Base-by-base conservation (phyloP, 2,888 invertebrate genomes). In the Selenia dentaria region DNA sequence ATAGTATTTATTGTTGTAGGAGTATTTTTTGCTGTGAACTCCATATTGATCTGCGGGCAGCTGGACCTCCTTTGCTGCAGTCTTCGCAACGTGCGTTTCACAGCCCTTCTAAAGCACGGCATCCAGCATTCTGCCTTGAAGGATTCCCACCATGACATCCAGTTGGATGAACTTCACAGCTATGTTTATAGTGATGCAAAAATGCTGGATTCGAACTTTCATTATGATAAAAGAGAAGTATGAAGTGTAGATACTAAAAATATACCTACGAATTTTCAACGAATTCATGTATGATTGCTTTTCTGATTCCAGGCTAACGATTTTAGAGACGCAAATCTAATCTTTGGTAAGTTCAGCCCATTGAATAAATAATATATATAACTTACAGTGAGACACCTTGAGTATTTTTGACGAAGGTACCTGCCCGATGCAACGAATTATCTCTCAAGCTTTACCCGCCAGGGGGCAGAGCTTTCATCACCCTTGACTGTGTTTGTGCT, bases 31-130 rank as follows among this genome's bases (percentile, higher is more conserved):
- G 86, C 83, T 0, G 64, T 74, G 0, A 84, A 84, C 51, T 73
- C 86, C 0, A 86, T 88, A 37, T 52, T 89, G 1, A 70, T 89
- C 20, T 89, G 89, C 62, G 89, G 89, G 0, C 89, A 89, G 59
- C 47, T 88, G n/a, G 89, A 89, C 36, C 47, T 89, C 0, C 47
- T 87, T 0, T 87, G 87, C 63, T 89, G 88, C 56, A 79, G 83
- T 20, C 62, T 88, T 0, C 76, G 87, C 22, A 89, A 89, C 54
- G 70, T 61, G 1, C 76, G 86, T 1, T 83, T 73, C 62, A 81
- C 88, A 0, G 87, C 81, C 0, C 54, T 87, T 27, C 59, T 89
- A 25, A 65, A 59, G 29, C 41, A 49, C 1, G 84, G 81, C 0
- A 74, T 79, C 2, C 48, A 37, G 1, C 77, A 85, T 38, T 31